Conservation (phyloP, 1,140 invertebrate genomes). For the Drosophila orosa region DNA sequence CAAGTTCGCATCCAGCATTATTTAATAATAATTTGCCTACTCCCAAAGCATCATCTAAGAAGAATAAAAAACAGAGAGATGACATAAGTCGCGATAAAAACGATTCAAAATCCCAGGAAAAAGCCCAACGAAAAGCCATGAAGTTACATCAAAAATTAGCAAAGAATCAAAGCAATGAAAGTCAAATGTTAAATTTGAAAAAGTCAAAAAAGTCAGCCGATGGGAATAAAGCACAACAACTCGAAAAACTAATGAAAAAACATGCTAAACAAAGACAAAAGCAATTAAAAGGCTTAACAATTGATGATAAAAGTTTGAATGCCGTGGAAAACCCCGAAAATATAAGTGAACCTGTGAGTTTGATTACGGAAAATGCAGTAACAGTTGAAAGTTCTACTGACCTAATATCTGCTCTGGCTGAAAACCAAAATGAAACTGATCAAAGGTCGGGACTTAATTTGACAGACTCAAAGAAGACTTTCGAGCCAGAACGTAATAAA, state of each 20-base stretch:
- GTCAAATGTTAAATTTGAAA: constrained; percentile 23
- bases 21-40: neutral
- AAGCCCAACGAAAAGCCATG: constrained; percentile 59
- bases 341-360: neutral
- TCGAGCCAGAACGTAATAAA: constrained; percentile 92
- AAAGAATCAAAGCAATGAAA: constrained; percentile 31
- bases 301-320: neutral
- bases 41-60: constrained; percentile 20
- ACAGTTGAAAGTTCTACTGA: neutral
- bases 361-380: neutral
- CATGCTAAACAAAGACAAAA: constrained; percentile 69
- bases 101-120: constrained; percentile 53
- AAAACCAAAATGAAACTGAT: neutral
- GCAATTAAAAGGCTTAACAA: constrained; percentile 22
- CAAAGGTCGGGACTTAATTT: neutral
- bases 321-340: neutral
- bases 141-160: constrained; percentile 68
- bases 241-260: constrained; percentile 69
- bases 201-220: constrained; percentile 49
- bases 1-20: neutral
- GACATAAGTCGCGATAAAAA: constrained; percentile 1
- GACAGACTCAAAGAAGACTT: constrained; percentile 84
- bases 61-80: constrained; percentile 52
- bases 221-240: constrained; percentile 38
- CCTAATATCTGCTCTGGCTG: neutral